Base-by-base conservation (phyloP, 92 coral and sea anemone species). In the Diadumene lineata region DNA sequence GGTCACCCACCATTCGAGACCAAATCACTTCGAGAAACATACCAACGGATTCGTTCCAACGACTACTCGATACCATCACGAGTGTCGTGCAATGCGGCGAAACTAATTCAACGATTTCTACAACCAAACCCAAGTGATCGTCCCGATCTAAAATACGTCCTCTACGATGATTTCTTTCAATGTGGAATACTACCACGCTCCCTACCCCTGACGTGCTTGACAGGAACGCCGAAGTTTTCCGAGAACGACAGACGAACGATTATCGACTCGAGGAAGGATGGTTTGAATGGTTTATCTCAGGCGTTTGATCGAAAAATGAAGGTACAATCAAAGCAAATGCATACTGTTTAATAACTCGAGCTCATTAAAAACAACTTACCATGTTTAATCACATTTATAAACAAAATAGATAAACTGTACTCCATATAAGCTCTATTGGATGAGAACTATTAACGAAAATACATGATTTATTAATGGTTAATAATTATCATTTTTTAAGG, bases 1-100 rank as follows among this genome's bases (percentile, higher is more conserved):
- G 99, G 99, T 13, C 92, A 91, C 64, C 99, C 99, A 18, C 99
- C 99, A 9, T 96, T 96, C 79, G 99, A 96, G 70, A 96, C 99
- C 11, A 91, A 84, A 73, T 86, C 99, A 15, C 72, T 96, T 18
- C 81, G 93, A 17, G 99, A 96, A 66, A 96, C 99, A 0, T 96
- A 96, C 78, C 88, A 81, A 22, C 77, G 99, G 69, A 96, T 96
- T 51, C 88, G 93, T 32, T 78, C 78, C 61, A 96, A 96, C 73
- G 97, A 91, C 13, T 96, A 91, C 68, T 83, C 84, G 43, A 91
- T 96, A 63, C 99, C 99, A 7, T 79, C 97, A 0, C 67, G 99
- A 73, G 79, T 96, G 22, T 96, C 99, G 7, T 83, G 85, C 30
- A 62, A 87, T 43, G 97, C 99, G 2, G 97, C 96, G 22, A 86